A percentile compares a stretch with the other conserved stretches of the same genome.
phyloP scores from a whole-genome alignment of 2,888 invertebrate genomes.

The Cyclophora albipunctata region DNA sequence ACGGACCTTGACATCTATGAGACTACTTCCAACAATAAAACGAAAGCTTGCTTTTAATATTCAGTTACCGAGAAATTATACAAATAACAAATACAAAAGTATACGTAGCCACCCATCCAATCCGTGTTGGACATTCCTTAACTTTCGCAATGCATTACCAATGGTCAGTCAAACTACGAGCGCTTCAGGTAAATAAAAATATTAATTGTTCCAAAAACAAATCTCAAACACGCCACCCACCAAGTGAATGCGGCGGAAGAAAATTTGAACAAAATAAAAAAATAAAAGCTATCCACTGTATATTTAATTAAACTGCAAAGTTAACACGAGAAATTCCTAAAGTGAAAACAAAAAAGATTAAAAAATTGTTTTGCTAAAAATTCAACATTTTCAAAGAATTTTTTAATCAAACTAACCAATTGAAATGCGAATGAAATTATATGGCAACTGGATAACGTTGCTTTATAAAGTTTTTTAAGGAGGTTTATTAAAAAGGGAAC shows the following conservation, averaged over 20 bases:
- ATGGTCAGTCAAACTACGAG: no score
- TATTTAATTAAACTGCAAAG: slow-evolving; percentile 12
- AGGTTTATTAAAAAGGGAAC: slow-evolving; percentile 31
- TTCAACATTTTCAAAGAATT: slow-evolving; percentile 14
- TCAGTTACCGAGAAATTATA: no score
- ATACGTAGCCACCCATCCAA: no score
- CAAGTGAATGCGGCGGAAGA: not conserved
- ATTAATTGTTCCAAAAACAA: no score
- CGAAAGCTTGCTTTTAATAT: no score
- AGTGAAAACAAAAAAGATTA: slow-evolving; percentile 5
- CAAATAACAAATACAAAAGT: no score
- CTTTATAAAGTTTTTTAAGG: slow-evolving; percentile 26
- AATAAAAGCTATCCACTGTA: slow-evolving; percentile 3
- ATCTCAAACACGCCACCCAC: no score
- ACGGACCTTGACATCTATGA: no score
- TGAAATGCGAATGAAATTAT: slow-evolving; percentile 23
- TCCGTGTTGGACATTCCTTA: no score
- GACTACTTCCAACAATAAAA: no score
- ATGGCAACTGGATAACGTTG: slow-evolving; percentile 19
- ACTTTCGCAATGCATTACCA: no score
- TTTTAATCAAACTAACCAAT: slow-evolving; percentile 26
- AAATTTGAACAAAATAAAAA: not conserved
- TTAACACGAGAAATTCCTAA: slow-evolving; percentile 5
- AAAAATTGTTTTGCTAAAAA: slow-evolving; percentile 16
- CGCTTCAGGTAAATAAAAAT: no score